Base-by-base conservation (phyloP, 2,113 vertebrate genomes). In the Erinaceus europaeus region DNA sequence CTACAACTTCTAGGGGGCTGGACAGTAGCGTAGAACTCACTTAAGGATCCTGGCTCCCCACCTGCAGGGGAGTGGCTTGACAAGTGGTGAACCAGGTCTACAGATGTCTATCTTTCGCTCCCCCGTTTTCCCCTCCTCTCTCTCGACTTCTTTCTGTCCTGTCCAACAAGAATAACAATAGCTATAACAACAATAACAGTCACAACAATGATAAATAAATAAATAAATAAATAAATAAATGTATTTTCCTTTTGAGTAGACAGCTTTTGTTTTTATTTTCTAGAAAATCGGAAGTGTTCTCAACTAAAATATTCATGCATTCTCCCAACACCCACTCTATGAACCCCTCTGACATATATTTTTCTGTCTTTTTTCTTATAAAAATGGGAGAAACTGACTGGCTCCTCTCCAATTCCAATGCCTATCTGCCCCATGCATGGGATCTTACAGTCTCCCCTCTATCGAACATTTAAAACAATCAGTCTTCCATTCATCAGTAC, bases 251-350 rank as follows among this genome's bases (percentile, higher is more conserved):
- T 38, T 29, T 59, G 7, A 27, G 14, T 21, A 75, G 57, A 50
- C 38, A 11, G 36, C 6, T 1, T 48, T 13, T n/a, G 2, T 64
- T 8, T 42, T 84, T 61, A 25, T 61, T 82, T 71, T 65, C 25
- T 76, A 50, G 20, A 69, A 76, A 77, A 68, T 4, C 61, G 14
- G 3, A 68, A 79, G 9, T 3, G 20, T 44, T 80, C 27, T 12
- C n/a, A 32, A 48, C 17, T 42, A 75, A 88, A 17, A 52, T 5
- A 38, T 52, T 6, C 5, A 38, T 3, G 9, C 1, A 4, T 46
- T 59, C 1, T 10, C 6, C 12, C 36, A 73, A 42, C 0, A 57
- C 4, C 0, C 1, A 29, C 5, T n/a, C 10, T 32, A 6, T 1
- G 87, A 14, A n/a, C 4, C n/a, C 83, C 5, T 29, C 15, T 21